Evolutionary conservation across 2,888 invertebrate species (phyloP).

Genomic region (Xanthia togata): DNA sequence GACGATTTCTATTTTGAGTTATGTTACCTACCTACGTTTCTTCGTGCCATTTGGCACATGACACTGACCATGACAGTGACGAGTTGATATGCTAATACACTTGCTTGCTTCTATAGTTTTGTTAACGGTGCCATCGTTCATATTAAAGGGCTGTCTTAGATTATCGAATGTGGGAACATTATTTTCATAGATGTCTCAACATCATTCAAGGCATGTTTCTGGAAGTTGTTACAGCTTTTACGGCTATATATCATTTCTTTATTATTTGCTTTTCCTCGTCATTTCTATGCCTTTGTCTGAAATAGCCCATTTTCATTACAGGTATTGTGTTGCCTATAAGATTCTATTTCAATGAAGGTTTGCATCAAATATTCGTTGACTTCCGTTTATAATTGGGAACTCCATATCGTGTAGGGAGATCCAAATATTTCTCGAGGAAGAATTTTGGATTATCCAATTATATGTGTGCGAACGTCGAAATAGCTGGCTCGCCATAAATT

Average conservation of each 20-base stretch:
- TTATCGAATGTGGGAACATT: not conserved
- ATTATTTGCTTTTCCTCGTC: not conserved
- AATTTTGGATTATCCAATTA: not conserved
- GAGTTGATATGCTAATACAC: conserved; percentile 29
- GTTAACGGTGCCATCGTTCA: not conserved
- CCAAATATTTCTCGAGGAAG: not conserved
- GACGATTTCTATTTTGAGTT: conserved; percentile 43
- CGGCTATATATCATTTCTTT: not conserved
- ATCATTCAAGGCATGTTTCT: not conserved
- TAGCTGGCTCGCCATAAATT: conserved; percentile 18
- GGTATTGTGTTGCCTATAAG: not conserved
- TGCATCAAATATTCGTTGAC: not conserved
- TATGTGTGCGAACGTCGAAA: not conserved
- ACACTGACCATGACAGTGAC: conserved; percentile 52
- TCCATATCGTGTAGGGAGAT: not conserved
- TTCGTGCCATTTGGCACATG: conserved; percentile 59
- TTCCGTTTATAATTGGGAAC: not conserved
- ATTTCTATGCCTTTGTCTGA: not conserved
- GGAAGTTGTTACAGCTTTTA: not conserved
- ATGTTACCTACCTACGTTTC: conserved; percentile 7
- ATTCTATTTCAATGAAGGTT: not conserved
- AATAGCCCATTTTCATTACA: not conserved
- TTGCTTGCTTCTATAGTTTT: conserved; percentile 23
- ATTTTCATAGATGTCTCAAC: not conserved
- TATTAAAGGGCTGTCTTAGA: not conserved